Conservation (phyloP, 2,113 vertebrate species). For the Nematolebias whitei region DNA sequence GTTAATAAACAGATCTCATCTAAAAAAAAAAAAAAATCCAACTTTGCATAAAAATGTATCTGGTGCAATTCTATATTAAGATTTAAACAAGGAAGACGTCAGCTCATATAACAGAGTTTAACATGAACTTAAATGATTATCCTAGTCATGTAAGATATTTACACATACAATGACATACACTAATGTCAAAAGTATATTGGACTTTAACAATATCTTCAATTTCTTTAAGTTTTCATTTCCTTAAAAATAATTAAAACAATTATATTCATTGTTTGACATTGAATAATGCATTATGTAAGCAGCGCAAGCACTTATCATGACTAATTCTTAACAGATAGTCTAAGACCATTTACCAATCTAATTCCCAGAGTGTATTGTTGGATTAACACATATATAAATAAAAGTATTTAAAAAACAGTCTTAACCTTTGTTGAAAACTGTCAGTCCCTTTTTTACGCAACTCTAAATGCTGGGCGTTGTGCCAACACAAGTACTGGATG, state of each 20-base stretch:
- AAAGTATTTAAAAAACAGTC: constrained; percentile 7
- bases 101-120: neutral
- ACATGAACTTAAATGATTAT: too few relatives aligned
- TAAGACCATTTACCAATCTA: constrained; percentile 17
- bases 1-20: constrained; percentile 30
- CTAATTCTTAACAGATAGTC: constrained; percentile 21
- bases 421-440: constrained; percentile 56
- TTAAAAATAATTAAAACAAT: too few relatives aligned
- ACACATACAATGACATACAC: neutral
- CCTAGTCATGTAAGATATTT: too few relatives aligned
- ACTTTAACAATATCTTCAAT: too few relatives aligned
- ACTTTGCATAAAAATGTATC: neutral
- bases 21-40: constrained; percentile 4
- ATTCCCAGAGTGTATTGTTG: constrained; percentile 6
- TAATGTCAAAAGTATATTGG: too few relatives aligned
- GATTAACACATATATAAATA: neutral
- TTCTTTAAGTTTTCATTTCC: too few relatives aligned
- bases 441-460: constrained; percentile 47
- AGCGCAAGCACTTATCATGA: neutral
- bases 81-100: neutral
- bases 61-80: neutral
- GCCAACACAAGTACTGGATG: constrained; percentile 53
- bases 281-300: neutral
- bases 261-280: neutral
- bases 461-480: constrained; percentile 24